Base-by-base conservation (phyloP, 1,140 invertebrate genomes). In the Drosophila watanabei region DNA sequence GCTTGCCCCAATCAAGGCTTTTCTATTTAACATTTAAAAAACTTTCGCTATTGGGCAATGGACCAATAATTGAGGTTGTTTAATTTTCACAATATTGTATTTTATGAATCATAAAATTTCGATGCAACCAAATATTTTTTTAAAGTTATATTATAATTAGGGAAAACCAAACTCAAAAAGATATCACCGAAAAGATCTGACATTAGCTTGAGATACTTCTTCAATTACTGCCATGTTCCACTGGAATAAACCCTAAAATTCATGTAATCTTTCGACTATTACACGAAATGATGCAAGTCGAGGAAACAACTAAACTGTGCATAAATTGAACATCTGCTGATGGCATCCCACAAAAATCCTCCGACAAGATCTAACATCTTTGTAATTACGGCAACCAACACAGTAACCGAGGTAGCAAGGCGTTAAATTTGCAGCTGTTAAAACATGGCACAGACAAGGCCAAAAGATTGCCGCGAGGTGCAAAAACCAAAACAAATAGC, bases 361-460 rank as follows among this genome's bases (percentile, higher is more conserved):
- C 45, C 41, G 61, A 48, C 18, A 75, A 79, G 75, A 73, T 73
- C 70, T 80, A 71, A 84, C 57, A 87, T 84, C 77, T 78, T 81
- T 69, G 85, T 88, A 88, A 88, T 88, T 89, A 79, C 41, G 57
- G 59, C 82, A 68, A 65, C 75, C 61, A 62, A 59, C 33, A 62
- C 49, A 65, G 46, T 18, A 82, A 24, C 39, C 48, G 43, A 62
- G 66, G 56, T 63, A 79, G 79, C 56, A 68, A 61, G 84, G 79
- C 82, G 75, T 82, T 73, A 75, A 82, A 80, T 77, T 77, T 70
- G 86, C 86, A 90, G 85, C 82, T 90, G 85, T 79, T 82, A 76
- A 73, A 81, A 78, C 65, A 61, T 56, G 66, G 75, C 52, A 14
- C 8, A 35, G 16, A 54, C 63, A 69, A 69, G 66, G 51, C 66